Base-by-base conservation (phyloP, 1,140 invertebrate genomes). In the Diachasmimorpha longicaudata region DNA sequence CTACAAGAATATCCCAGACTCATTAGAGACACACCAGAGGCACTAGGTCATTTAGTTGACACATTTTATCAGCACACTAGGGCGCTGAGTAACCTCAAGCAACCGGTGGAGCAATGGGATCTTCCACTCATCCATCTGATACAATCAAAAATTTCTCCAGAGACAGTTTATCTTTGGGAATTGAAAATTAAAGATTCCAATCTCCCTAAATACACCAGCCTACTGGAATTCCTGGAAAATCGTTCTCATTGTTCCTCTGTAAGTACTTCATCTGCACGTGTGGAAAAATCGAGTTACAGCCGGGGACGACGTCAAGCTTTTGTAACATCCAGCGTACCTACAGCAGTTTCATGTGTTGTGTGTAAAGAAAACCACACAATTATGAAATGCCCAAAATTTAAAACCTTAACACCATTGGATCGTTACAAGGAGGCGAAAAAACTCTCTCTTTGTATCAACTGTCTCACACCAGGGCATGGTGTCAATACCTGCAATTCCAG, bases 101-200 rank as follows among this genome's bases (percentile, higher is more conserved):
- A 78, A 73, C 75, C 69, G 11, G 67, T 79, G 9, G 55, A 76
- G 4, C n/a, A 67, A 2, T 83, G 81, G 78, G 75, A 83, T 69
- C 25, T 74, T 9, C 55, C 77, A 4, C n/a, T 83, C 4, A 73
- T 81, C n/a, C 67, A 76, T 46, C 3, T 79, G 0, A 44, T 79
- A 10, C 19, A 68, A 42, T 16, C 42, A 10, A 79, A 79, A 67
- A 73, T 76, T 8, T 63, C 39, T 66, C 4, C 19, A 9, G 5
- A 36, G 5, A 63, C 71, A 11, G 19, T 4, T 37, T 36, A 13
- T 13, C 25, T 76, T 3, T 79, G 78, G 78, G 71, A 79, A 25
- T 14, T 14, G 11, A 39, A 11, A 70, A 78, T 14, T 16, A 36
- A 63, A 72, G 16, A 66, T 2, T 39, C 44, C 21, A 1, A 31